Conservation (phyloP, 2,888 invertebrate species). For the Heliconius charithonia region DNA sequence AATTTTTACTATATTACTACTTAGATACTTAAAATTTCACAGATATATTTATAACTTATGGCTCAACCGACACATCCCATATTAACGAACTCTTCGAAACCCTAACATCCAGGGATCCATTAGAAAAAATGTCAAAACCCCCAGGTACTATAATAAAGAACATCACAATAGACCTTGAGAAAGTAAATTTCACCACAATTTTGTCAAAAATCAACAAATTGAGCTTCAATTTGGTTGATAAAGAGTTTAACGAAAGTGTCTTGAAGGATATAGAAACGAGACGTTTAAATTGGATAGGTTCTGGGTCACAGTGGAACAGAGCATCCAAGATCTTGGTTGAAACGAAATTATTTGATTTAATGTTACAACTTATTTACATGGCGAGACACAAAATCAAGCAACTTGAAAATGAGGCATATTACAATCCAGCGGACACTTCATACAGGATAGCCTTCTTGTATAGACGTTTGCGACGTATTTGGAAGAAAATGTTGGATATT, state of each 20-base stretch:
- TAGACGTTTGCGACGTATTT: slow-evolving; percentile 47
- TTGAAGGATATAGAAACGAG: slow-evolving; percentile 37
- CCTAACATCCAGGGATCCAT: slow-evolving; percentile 24
- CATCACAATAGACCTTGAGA: slow-evolving; percentile 48
- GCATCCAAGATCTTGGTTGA: slow-evolving; percentile 23
- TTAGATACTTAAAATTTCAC: neutral
- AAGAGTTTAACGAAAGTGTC: slow-evolving; percentile 8
- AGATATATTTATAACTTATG: neutral
- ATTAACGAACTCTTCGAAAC: slow-evolving; percentile 46
- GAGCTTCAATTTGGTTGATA: slow-evolving; percentile 10
- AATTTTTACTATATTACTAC: too few relatives aligned
- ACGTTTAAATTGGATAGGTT: slow-evolving; percentile 31
- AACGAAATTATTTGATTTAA: slow-evolving; percentile 52
- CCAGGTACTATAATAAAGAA: slow-evolving; percentile 42
- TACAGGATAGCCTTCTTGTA: slow-evolving; percentile 57
- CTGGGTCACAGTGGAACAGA: neutral
- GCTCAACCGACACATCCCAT: neutral
- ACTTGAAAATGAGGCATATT: slow-evolving; percentile 51
- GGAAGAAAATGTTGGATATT: slow-evolving; percentile 49
- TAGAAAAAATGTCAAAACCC: neutral
- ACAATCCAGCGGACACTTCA: slow-evolving; percentile 53
- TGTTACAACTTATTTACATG: slow-evolving; percentile 60
- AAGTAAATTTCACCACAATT: slow-evolving; percentile 43
- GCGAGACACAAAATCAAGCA: slow-evolving; percentile 52
- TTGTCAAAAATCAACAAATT: slow-evolving; percentile 39